phyloP scores from a whole-genome alignment of 2,888 invertebrate species.

The Subacronicta megacephala region DNA sequence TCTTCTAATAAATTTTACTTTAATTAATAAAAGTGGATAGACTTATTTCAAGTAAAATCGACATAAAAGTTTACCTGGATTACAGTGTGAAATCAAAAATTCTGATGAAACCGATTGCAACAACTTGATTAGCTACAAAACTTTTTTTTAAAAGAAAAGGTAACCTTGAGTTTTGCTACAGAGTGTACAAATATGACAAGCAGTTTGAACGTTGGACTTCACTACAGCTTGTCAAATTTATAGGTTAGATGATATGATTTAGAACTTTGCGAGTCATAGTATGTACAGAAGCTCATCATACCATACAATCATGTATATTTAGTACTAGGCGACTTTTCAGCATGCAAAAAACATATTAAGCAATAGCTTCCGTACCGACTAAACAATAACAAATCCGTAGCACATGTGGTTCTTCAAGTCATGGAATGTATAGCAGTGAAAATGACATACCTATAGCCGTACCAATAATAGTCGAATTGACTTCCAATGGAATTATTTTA shows the following conservation, averaged over 20 bases:
- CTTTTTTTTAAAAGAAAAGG: constrained; percentile 47
- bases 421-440: constrained; percentile 83
- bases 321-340: constrained; percentile 64
- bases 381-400: constrained; percentile 84
- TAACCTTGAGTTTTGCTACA: constrained; percentile 75
- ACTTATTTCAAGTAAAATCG: constrained; percentile 18
- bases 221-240: constrained; percentile 79
- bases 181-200: constrained; percentile 75
- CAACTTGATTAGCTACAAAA: constrained; percentile 25
- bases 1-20: constrained; percentile 17
- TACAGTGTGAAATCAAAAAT: constrained; percentile 17
- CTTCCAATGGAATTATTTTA: constrained; percentile 76
- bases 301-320: constrained; percentile 56
- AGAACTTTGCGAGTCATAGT: constrained; percentile 60
- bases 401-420: constrained; percentile 87
- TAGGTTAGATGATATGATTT: constrained; percentile 79
- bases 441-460: constrained; percentile 81
- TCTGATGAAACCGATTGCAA: constrained; percentile 37
- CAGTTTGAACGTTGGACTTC: constrained; percentile 84
- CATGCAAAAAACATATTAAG: constrained; percentile 75
- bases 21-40: constrained; percentile 17
- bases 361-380: constrained; percentile 74
- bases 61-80: constrained; percentile 25
- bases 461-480: constrained; percentile 75
- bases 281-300: constrained; percentile 60